Conservation (phyloP, 53 echinoderm and acorn worm species). For the Glandiceps talaboti region DNA sequence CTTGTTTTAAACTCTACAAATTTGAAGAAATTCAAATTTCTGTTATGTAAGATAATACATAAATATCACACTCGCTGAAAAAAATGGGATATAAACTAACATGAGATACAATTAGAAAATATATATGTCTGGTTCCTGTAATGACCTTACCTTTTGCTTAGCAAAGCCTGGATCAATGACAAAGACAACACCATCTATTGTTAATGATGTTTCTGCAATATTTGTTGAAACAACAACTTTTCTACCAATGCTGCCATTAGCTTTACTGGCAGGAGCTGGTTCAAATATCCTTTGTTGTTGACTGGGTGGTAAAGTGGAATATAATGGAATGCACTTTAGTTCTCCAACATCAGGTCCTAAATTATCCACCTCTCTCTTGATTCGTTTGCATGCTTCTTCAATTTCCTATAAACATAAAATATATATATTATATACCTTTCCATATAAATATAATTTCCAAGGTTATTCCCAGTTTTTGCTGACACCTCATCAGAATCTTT, state of each 20-base stretch:
- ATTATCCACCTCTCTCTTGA: slow-evolving; percentile 68
- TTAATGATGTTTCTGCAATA: slow-evolving; percentile 92
- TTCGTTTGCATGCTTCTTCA: slow-evolving; percentile 88
- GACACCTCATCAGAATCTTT: too few relatives aligned
- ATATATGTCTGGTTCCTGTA: too few relatives aligned
- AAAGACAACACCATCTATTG: slow-evolving; percentile 96
- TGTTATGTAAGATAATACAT: too few relatives aligned
- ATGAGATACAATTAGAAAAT: too few relatives aligned
- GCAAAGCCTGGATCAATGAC: slow-evolving; percentile 98
- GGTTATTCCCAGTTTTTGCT: too few relatives aligned
- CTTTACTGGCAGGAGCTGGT: slow-evolving; percentile 69
- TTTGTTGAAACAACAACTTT: slow-evolving; percentile 92
- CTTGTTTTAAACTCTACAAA: too few relatives aligned
- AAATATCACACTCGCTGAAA: too few relatives aligned
- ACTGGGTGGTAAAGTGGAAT: slow-evolving; percentile 89
- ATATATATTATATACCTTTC: too few relatives aligned
- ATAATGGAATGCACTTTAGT: slow-evolving; percentile 86
- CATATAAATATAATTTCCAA: too few relatives aligned
- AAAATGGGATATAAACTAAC: too few relatives aligned
- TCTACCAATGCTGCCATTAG: slow-evolving; percentile 82
- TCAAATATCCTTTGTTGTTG: slow-evolving; percentile 96
- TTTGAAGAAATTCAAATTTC: too few relatives aligned
- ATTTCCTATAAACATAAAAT: slow-evolving; percentile 50
- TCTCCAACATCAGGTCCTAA: slow-evolving; percentile 80
- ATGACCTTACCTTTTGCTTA: slow-evolving; percentile 90